These are phyloP conservation scores for Drosophila buzzatii DNA, from an alignment of 2,888 invertebrate species.

Conservation along the genomic window DNA sequence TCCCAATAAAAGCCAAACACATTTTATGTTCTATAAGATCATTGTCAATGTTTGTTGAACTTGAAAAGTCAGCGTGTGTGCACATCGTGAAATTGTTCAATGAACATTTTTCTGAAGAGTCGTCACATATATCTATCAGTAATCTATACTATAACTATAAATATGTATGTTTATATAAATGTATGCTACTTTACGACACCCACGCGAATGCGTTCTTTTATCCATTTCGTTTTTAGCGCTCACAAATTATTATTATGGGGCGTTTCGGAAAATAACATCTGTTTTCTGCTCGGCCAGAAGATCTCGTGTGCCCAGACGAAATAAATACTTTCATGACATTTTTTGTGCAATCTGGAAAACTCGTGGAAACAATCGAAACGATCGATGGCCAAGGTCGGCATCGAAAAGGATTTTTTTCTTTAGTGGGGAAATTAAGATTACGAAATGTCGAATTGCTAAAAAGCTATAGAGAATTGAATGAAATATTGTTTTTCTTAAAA, in stretches of 20 bases:
- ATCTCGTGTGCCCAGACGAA: conserved; percentile 29
- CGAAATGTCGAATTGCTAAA: conserved; percentile 31
- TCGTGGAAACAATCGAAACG: conserved; percentile 21
- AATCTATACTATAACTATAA: conserved; percentile 18
- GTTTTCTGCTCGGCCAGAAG: conserved; percentile 32
- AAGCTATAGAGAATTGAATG: conserved; percentile 33
- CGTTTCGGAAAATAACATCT: conserved; percentile 59
- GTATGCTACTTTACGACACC: conserved; percentile 28
- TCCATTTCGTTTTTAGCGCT: conserved; percentile 50
- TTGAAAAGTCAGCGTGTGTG: conserved; percentile 66
- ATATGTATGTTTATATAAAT: not conserved
- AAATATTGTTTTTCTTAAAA: conserved; percentile 38
- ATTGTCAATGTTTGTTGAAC: conserved; percentile 62
- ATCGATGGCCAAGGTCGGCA: conserved; percentile 51
- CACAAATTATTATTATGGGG: conserved; percentile 43
- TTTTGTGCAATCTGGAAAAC: conserved; percentile 62
- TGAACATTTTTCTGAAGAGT: conserved; percentile 41
- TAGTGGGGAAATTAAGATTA: conserved; percentile 24
- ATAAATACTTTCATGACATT: conserved; percentile 52
- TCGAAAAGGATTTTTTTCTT: no score
- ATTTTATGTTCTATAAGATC: conserved; percentile 11
- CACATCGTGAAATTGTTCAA: conserved; percentile 54
- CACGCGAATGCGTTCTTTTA: conserved; percentile 51
- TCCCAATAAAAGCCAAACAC: not conserved
- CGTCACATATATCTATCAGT: conserved; percentile 32